Base-by-base conservation (phyloP, 2,113 vertebrate species). In the Ciconia maguari region DNA sequence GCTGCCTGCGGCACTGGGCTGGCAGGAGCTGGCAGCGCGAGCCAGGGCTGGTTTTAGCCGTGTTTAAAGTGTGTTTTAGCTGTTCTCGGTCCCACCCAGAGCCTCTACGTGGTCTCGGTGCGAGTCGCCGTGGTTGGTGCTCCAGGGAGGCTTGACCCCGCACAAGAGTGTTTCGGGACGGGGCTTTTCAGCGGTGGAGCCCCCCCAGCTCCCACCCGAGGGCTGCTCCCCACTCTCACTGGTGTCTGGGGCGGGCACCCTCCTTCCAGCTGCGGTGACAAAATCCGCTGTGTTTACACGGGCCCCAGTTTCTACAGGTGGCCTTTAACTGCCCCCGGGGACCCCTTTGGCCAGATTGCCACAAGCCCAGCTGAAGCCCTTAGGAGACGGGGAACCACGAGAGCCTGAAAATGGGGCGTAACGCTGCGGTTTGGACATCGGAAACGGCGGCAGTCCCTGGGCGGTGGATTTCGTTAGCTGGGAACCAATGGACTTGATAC, bases 121-220 rank as follows among this genome's bases (percentile, higher is more conserved):
- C 6, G 2, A 10, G 77, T 42, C 2, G 0, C 84, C 1, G 2
- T 18, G 36, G 4, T 1, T n/a, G 60, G 44, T 89, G 84, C 93
- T 74, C n/a, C 64, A 34, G 71, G 57, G 62, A 66, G 38, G 66
- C 38, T 84, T 44, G 60, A 5, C 25, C 13, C 58, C 3, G 6
- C 49, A 6, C 2, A 2, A 5, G 52, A 32, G 36, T 2, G 0
- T 29, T 24, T 42, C 3, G 2, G 62, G 41, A 64, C 0, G 0
- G 58, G 66, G 49, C 30, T n/a, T 44, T 70, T 13, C 44, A 52
- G 60, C 3, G 0, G 10, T 6, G 49, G 14, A 70, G 24, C 16
- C 29, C 16, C 19, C 19, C 13, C 38, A 52, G 57, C 66, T 72
- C 57, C 49, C 57, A 38, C 71, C 48, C 60, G 13, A 26, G 44